A percentile compares a stretch with the other conserved stretches of the same genome.
phyloP scores from a whole-genome alignment of 23 tunicate genomes.

The Phallusia fumigata region DNA sequence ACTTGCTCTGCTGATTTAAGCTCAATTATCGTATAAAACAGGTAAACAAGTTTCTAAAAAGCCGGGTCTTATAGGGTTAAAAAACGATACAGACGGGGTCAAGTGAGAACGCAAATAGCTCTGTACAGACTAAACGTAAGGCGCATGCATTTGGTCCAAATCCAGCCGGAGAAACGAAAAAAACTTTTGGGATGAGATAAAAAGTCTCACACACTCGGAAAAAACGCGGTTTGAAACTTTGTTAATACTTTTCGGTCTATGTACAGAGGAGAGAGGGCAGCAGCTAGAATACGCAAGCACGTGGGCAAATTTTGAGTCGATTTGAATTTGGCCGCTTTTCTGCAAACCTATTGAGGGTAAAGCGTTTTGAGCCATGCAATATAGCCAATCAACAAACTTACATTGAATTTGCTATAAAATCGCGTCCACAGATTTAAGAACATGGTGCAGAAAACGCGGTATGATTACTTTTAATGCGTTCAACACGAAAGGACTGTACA shows the following conservation, averaged over 20 bases:
- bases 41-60: not conserved
- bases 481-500: not conserved
- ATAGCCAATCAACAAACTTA: no score
- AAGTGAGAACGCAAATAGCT: not conserved
- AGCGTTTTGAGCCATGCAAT: no score
- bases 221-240: slow-evolving; percentile 1
- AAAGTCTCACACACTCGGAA: not conserved
- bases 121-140: not conserved
- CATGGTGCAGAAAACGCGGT: not conserved
- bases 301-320: no score
- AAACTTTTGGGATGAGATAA: not conserved
- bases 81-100: not conserved
- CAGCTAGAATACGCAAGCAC: not conserved
- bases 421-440: no score
- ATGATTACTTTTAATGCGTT: not conserved
- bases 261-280: not conserved
- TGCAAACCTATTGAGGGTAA: no score
- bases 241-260: slow-evolving; percentile 8
- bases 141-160: slow-evolving; percentile 1
- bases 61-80: not conserved
- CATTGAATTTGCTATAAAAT: no score
- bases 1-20: no score
- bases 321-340: no score
- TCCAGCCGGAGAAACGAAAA: not conserved
- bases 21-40: no score